phyloP scores from a whole-genome alignment of 2,113 vertebrate genomes.

The Micronycteris hirsuta region DNA sequence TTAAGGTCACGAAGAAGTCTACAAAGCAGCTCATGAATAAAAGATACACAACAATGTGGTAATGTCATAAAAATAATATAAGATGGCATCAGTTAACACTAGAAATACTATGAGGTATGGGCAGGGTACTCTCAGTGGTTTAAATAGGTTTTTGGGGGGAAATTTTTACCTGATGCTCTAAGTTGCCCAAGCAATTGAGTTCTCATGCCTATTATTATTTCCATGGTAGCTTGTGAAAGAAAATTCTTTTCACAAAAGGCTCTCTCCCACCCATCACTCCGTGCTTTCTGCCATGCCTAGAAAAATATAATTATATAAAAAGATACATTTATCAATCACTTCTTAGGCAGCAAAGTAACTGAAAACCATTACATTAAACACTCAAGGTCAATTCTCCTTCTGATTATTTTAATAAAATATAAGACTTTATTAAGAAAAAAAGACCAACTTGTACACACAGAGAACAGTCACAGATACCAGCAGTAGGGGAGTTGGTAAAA shows the following conservation, averaged over 20 bases:
- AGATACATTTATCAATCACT: slow-evolving; percentile 4
- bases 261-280: slow-evolving; percentile 93
- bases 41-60: not conserved
- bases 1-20: not conserved
- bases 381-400: slow-evolving; percentile 5
- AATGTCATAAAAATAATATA: not conserved
- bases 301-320: slow-evolving; percentile 40
- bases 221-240: slow-evolving; percentile 95
- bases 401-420: slow-evolving; percentile 27
- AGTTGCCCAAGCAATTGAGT: slow-evolving; percentile 95
- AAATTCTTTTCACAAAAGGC: slow-evolving; percentile 97
- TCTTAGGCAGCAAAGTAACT: slow-evolving; percentile 11
- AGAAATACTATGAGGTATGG: not conserved
- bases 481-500: not conserved
- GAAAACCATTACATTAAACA: slow-evolving; percentile 21
- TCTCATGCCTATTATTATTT: slow-evolving; percentile 95
- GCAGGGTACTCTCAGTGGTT: not conserved
- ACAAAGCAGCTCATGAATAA: not conserved
- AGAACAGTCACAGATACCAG: not conserved
- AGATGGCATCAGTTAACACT: not conserved
- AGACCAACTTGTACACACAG: not conserved
- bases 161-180: slow-evolving; percentile 90
- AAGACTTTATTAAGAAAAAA: not conserved
- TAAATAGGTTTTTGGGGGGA: not conserved
- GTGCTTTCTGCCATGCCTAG: slow-evolving; percentile 96